Evolutionary conservation across 2,797 vertebrate species (phyloP).

Genomic region (Gymnothorax javanicus): DNA sequence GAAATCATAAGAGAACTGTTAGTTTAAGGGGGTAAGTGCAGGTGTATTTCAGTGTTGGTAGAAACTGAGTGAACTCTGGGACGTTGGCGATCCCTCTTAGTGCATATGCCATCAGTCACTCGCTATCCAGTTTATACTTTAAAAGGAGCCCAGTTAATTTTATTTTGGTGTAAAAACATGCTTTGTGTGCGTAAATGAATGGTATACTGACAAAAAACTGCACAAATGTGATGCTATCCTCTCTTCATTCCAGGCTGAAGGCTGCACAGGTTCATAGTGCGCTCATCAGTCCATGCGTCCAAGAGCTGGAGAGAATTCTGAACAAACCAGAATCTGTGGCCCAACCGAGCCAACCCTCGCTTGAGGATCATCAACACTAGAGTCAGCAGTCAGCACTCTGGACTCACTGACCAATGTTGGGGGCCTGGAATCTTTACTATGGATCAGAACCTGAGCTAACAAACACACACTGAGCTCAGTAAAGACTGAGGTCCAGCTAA

Average conservation of each 20-base stretch:
- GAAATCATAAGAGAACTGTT: too few species aligned
- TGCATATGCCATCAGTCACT: not conserved
- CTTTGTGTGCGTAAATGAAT: not conserved
- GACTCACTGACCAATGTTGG: not conserved
- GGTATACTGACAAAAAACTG: not conserved
- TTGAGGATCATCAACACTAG: not conserved
- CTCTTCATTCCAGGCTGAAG: slow-evolving; percentile 58
- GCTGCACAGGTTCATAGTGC: slow-evolving; percentile 62
- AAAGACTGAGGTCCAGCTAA: not conserved
- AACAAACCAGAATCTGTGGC: slow-evolving; percentile 41
- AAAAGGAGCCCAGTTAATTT: not conserved
- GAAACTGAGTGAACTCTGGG: not conserved
- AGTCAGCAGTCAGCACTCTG: not conserved
- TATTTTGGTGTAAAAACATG: not conserved
- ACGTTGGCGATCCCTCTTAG: not conserved
- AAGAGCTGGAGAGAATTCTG: slow-evolving; percentile 66
- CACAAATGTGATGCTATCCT: not conserved
- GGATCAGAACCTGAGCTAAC: not conserved
- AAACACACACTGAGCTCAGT: not conserved
- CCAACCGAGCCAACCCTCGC: slow-evolving; percentile 3
- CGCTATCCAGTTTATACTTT: not conserved
- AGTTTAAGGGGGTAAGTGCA: not conserved
- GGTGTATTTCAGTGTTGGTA: not conserved
- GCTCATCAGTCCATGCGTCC: slow-evolving; percentile 61
- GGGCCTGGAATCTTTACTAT: not conserved